A percentile compares a stretch with the other conserved stretches of the same genome.
phyloP scores from a whole-genome alignment of 2,797 vertebrate species.

The Trachops cirrhosus region DNA sequence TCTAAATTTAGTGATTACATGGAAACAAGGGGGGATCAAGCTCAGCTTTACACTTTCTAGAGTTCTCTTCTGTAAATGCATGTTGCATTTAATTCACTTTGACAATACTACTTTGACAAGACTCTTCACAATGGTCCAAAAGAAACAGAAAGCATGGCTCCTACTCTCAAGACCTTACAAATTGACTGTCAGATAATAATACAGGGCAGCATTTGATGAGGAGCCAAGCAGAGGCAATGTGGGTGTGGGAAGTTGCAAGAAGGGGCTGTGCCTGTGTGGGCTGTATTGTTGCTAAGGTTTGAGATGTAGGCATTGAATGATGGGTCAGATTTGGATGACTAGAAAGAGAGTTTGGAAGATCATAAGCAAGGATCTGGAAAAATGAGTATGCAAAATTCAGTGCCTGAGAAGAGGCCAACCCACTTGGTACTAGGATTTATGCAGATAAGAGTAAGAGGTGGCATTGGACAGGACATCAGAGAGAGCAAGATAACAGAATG shows the following conservation, averaged over 20 bases:
- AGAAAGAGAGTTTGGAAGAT: neutral
- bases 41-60: neutral
- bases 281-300: neutral
- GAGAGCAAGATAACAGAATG: neutral
- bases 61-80: neutral
- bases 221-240: conserved; percentile 10
- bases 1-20: neutral
- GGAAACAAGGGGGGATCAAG: neutral
- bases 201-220: neutral
- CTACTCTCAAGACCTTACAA: conserved; percentile 14
- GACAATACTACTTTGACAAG: neutral
- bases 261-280: neutral
- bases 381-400: neutral
- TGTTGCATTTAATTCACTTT: neutral
- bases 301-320: neutral
- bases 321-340: neutral
- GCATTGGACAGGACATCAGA: neutral
- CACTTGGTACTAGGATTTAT: neutral
- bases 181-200: conserved; percentile 1
- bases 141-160: conserved; percentile 11
- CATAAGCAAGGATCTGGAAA: neutral
- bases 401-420: neutral
- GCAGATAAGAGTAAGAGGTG: neutral
- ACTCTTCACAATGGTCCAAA: conserved; percentile 13
- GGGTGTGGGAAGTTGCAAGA: conserved; percentile 20